These are phyloP conservation scores for Gymnocypris eckloni DNA, from an alignment of 2,797 vertebrate species.

Conservation along the genomic window DNA sequence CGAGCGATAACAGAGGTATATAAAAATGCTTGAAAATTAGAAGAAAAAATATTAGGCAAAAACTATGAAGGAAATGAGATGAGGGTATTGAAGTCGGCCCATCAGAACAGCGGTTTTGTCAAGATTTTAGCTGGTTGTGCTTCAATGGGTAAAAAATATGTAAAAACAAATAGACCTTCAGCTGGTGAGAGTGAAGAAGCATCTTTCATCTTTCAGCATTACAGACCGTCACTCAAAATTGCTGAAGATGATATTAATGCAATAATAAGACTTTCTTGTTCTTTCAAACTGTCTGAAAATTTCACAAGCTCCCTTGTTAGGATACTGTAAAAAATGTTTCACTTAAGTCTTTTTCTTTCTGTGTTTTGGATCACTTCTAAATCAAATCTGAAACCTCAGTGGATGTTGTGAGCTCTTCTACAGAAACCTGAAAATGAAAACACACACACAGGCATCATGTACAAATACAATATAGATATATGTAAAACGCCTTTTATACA, in stretches of 20 bases:
- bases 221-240: constrained; percentile 31
- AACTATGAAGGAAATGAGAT: constrained; percentile 50
- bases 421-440: constrained; percentile 45
- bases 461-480: not conserved
- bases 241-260: constrained; percentile 45
- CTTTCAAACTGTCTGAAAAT: constrained; percentile 45
- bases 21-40: constrained; percentile 34
- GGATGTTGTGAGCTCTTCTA: too few species aligned
- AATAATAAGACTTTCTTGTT: constrained; percentile 45
- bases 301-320: constrained; percentile 49
- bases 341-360: too few species aligned
- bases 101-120: constrained; percentile 38
- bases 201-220: constrained; percentile 41
- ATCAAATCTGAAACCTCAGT: too few species aligned
- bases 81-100: constrained; percentile 53
- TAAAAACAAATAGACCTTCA: constrained; percentile 44
- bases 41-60: constrained; percentile 48
- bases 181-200: constrained; percentile 35
- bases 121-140: constrained; percentile 9
- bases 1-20: not conserved
- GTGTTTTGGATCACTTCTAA: too few species aligned
- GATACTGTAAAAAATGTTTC: not conserved
- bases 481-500: too few species aligned
- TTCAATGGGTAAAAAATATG: constrained; percentile 17
- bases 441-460: not conserved